phyloP scores from a whole-genome alignment of 2,113 vertebrate genomes.

The Lophochroa leadbeateri region DNA sequence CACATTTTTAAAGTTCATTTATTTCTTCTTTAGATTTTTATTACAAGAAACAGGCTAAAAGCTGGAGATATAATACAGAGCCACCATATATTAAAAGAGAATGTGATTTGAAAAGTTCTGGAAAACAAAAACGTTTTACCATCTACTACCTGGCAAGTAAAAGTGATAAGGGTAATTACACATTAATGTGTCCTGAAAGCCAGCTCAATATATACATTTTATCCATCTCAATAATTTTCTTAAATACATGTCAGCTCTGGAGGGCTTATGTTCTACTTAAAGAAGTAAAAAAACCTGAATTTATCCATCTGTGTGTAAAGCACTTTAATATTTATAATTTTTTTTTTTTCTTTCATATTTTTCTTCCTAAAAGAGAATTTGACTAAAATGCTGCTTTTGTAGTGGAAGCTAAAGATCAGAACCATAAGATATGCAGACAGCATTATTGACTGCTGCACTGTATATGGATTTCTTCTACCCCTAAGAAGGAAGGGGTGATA shows the following conservation, averaged over 20 bases:
- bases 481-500: fast-evolving
- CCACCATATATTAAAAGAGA: neutral
- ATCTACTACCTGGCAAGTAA: neutral
- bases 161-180: neutral
- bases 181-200: neutral
- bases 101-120: neutral
- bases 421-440: neutral
- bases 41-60: neutral
- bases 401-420: neutral
- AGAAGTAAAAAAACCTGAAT: neutral
- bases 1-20: neutral
- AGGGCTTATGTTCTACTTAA: neutral
- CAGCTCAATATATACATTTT: neutral
- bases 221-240: neutral
- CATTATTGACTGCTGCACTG: neutral
- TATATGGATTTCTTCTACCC: neutral
- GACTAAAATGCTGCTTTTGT: neutral
- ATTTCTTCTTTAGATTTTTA: neutral
- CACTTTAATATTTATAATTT: neutral
- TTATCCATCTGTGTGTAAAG: neutral
- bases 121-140: neutral
- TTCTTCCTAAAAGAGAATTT: neutral
- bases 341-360: neutral
- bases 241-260: neutral
- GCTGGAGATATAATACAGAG: neutral